Evolutionary conservation across 1,140 invertebrate genomes (phyloP).

Genomic region (Drosophila auraria): DNA sequence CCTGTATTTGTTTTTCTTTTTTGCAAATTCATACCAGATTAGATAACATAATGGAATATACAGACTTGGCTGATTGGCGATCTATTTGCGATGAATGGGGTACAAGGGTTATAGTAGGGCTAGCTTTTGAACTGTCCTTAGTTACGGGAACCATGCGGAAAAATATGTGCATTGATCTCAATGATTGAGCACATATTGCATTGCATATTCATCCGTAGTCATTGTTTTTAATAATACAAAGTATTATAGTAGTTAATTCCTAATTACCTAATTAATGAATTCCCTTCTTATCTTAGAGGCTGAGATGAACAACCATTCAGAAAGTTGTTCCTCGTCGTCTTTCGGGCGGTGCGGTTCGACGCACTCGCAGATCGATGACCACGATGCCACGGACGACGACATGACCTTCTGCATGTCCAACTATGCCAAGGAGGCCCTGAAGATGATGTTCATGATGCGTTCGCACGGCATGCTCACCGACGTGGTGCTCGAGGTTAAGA

Average conservation of each 20-base stretch:
- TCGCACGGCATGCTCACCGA: slow-evolving; percentile 96
- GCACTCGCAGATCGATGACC: slow-evolving; percentile 68
- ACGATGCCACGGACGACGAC: slow-evolving; percentile 86
- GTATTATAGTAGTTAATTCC: not conserved
- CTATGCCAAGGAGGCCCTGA: slow-evolving; percentile 94
- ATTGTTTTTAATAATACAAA: not conserved
- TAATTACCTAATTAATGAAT: not conserved
- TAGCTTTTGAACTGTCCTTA: slow-evolving; percentile 12
- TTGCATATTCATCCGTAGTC: not conserved
- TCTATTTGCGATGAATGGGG: slow-evolving; percentile 36
- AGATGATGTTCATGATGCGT: slow-evolving; percentile 95
- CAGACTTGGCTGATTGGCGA: slow-evolving; percentile 29
- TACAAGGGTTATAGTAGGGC: slow-evolving; percentile 45
- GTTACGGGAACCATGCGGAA: not conserved
- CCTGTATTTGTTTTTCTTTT: slow-evolving; percentile 15
- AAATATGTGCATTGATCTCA: slow-evolving; percentile 3
- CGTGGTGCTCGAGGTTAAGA: slow-evolving; percentile 93
- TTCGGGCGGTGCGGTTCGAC: slow-evolving; percentile 56
- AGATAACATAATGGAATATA: slow-evolving; percentile 46
- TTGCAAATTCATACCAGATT: slow-evolving; percentile 36
- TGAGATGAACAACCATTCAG: slow-evolving; percentile 72
- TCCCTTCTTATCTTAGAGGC: slow-evolving; percentile 29
- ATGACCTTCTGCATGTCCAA: slow-evolving; percentile 95
- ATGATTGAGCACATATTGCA: not conserved
- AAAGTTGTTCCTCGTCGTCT: slow-evolving; percentile 52